Percentiles rank a stretch among this genome's conserved stretches.
These are phyloP conservation scores for Megalonaias nervosa DNA, from an alignment of 1,140 invertebrate species.

Conservation along the genomic window DNA sequence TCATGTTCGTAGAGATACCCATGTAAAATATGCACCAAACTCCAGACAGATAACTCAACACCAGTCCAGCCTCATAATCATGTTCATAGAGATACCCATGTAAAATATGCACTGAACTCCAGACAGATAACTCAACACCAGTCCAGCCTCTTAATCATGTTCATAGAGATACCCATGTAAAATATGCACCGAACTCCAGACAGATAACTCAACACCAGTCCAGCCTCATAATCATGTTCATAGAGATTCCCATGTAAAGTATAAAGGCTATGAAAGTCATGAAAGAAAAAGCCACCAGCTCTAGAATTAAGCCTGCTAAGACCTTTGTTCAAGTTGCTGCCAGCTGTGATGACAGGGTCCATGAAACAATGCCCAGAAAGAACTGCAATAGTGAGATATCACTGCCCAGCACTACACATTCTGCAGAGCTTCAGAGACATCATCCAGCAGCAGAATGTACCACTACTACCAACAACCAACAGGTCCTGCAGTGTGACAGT, in stretches of 20 bases:
- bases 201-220: not conserved
- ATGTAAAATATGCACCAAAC: too few species aligned
- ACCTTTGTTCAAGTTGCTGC: not conserved
- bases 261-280: too few species aligned
- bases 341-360: conserved; percentile 2
- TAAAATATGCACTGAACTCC: too few species aligned
- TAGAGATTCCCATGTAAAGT: too few species aligned
- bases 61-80: too few species aligned
- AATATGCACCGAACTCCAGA: too few species aligned
- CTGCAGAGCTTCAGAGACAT: conserved; percentile 15
- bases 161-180: too few species aligned
- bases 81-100: too few species aligned
- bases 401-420: conserved; percentile 5
- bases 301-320: not conserved
- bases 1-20: too few species aligned
- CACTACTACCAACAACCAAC: conserved; percentile 15
- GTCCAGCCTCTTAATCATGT: too few species aligned
- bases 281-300: not conserved
- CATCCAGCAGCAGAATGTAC: conserved; percentile 15
- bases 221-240: too few species aligned
- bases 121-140: not conserved
- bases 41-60: not conserved
- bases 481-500: conserved; percentile 35
- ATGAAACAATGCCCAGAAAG: not conserved
- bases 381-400: conserved; percentile 9